A percentile compares a stretch with the other conserved stretches of the same genome.
These are phyloP conservation scores for Monochamus saltuarius DNA, from an alignment of 1,140 invertebrate genomes.

Conservation along the genomic window DNA sequence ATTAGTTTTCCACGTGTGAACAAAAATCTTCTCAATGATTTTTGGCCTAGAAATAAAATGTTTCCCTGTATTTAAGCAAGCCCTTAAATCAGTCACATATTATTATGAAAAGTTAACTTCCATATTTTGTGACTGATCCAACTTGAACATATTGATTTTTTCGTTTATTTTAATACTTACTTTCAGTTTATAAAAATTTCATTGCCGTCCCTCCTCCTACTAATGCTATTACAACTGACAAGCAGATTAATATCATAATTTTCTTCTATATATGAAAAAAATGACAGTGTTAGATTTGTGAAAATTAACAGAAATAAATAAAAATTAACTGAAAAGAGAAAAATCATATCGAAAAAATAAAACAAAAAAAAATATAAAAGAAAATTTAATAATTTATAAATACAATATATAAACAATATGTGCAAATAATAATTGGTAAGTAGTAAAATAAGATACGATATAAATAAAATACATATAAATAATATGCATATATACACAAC, in stretches of 20 bases:
- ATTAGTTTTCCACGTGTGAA: too few species aligned
- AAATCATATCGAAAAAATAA: constrained; percentile 53
- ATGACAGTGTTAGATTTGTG: constrained; percentile 28
- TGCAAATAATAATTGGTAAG: constrained; percentile 9
- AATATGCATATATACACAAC: constrained; percentile 22
- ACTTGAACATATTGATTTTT: too few species aligned
- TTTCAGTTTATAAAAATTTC: constrained; percentile 25
- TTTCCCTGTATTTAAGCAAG: too few species aligned
- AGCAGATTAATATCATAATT: constrained; percentile 97
- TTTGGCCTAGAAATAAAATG: too few species aligned
- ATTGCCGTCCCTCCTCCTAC: constrained; percentile 54
- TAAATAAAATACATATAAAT: constrained; percentile 11
- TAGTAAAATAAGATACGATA: neutral
- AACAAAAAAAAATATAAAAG: constrained; percentile 26
- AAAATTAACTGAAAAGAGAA: constrained; percentile 49
- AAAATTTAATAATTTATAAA: constrained; percentile 37
- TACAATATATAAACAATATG: constrained; percentile 19
- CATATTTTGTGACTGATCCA: too few species aligned
- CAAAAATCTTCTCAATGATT: too few species aligned
- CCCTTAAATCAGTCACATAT: too few species aligned
- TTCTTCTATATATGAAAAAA: constrained; percentile 83
- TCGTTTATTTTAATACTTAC: constrained; percentile 22
- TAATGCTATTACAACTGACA: constrained; percentile 84
- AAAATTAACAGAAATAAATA: constrained; percentile 15
- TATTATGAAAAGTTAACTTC: too few species aligned